Evolutionary conservation across 2,797 vertebrate genomes (phyloP).

Genomic region (Anguilla pacifica): DNA sequence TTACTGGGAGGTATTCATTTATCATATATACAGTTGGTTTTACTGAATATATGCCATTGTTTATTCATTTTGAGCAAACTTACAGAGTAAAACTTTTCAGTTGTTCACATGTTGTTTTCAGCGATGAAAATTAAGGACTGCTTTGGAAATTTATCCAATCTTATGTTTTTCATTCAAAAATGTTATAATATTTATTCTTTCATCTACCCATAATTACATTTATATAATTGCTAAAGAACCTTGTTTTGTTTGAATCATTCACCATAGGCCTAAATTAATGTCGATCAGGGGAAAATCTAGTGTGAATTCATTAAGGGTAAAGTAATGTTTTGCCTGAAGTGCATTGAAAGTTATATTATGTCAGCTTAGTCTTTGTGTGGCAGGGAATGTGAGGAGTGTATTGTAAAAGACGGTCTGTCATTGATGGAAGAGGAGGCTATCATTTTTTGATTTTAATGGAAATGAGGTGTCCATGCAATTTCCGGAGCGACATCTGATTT

Average conservation of each 20-base stretch:
- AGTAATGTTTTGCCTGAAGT: conserved; percentile 19
- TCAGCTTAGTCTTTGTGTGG: conserved; percentile 22
- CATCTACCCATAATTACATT: not conserved
- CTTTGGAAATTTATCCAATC: not conserved
- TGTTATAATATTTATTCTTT: not conserved
- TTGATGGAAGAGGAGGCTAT: conserved; percentile 28
- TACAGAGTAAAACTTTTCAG: not conserved
- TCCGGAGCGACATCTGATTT: conserved; percentile 33
- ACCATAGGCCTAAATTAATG: not conserved
- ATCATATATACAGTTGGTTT: not conserved
- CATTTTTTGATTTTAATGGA: conserved; percentile 30
- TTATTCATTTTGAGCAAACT: not conserved
- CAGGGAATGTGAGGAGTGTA: conserved; percentile 23
- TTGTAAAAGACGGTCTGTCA: conserved; percentile 25
- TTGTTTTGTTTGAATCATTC: not conserved
- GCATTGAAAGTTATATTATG: conserved; percentile 25
- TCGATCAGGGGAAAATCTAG: not conserved
- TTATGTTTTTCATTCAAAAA: not conserved
- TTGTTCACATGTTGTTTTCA: not conserved
- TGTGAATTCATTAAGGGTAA: not conserved
- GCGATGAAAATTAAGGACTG: not conserved
- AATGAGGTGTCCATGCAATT: conserved; percentile 31
- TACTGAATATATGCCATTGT: not conserved
- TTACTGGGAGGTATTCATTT: not conserved
- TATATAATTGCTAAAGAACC: not conserved